Conservation (phyloP, 2,113 vertebrate species). For the Onychorhynchus coronatus region DNA sequence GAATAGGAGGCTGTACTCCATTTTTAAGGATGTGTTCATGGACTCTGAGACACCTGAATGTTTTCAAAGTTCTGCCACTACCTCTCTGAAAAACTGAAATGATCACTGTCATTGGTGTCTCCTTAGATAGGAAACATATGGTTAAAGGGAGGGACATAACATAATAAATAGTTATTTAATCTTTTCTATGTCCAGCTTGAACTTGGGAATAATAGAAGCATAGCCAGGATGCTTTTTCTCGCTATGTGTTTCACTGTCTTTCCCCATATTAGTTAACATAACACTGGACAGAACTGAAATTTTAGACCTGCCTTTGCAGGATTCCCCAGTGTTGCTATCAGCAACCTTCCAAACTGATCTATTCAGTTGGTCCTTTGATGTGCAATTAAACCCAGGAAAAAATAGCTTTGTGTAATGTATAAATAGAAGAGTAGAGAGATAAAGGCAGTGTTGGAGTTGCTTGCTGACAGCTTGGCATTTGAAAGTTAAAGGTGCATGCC, state of each 20-base stretch:
- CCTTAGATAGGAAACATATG: not conserved
- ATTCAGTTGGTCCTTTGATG: conserved; percentile 23
- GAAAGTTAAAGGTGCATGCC: not conserved
- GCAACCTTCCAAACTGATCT: not conserved
- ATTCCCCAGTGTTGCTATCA: conserved; percentile 19
- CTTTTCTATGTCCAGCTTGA: not conserved
- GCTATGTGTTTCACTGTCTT: not conserved
- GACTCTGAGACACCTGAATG: not conserved
- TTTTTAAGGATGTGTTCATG: not conserved
- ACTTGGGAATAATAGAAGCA: not conserved
- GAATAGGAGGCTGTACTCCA: not conserved
- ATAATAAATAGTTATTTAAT: not conserved
- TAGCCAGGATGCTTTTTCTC: not conserved
- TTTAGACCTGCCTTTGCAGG: conserved; percentile 8
- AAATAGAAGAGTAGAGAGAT: conserved; percentile 41
- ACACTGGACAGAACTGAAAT: conserved; percentile 1
- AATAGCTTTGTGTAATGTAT: conserved; percentile 35
- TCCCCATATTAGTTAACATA: not conserved
- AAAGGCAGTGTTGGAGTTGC: not conserved
- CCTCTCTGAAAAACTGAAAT: not conserved
- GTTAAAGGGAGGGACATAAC: not conserved
- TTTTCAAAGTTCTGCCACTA: not conserved
- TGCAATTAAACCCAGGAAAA: conserved; percentile 43
- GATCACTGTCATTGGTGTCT: not conserved
- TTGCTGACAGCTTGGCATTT: conserved; percentile 39